These are phyloP conservation scores for Laupala kohalensis DNA, from an alignment of 1,140 invertebrate species.

Conservation along the genomic window DNA sequence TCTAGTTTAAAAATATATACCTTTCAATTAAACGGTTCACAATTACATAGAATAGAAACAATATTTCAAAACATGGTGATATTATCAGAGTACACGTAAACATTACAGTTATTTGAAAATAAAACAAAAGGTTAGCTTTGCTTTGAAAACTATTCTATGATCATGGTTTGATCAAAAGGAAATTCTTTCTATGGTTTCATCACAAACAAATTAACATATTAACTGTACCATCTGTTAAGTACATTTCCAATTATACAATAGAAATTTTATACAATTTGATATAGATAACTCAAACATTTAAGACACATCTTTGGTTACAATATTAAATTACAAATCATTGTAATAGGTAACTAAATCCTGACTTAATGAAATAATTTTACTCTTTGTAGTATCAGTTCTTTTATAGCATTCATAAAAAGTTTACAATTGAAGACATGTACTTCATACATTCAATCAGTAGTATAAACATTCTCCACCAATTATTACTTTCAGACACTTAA, in stretches of 20 bases:
- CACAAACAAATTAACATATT: background rate
- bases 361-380: background rate
- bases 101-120: background rate
- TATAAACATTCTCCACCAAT: background rate
- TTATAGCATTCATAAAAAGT: background rate
- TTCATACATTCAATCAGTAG: background rate
- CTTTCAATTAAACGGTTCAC: background rate
- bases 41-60: background rate
- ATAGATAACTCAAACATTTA: slow-evolving; percentile 9
- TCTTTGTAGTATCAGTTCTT: background rate
- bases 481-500: slow-evolving; percentile 1
- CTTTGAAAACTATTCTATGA: background rate
- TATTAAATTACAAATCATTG: background rate
- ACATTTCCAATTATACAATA: slow-evolving; percentile 3
- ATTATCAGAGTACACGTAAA: background rate
- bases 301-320: slow-evolving; percentile 12
- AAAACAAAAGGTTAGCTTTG: background rate
- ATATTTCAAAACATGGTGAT: background rate
- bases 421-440: background rate
- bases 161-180: too few species aligned
- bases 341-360: slow-evolving; percentile 1
- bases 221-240: background rate
- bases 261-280: background rate
- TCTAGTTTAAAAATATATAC: background rate
- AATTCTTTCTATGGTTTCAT: background rate